Conservation (phyloP, 2,797 vertebrate genomes). For the Esox lucius region DNA sequence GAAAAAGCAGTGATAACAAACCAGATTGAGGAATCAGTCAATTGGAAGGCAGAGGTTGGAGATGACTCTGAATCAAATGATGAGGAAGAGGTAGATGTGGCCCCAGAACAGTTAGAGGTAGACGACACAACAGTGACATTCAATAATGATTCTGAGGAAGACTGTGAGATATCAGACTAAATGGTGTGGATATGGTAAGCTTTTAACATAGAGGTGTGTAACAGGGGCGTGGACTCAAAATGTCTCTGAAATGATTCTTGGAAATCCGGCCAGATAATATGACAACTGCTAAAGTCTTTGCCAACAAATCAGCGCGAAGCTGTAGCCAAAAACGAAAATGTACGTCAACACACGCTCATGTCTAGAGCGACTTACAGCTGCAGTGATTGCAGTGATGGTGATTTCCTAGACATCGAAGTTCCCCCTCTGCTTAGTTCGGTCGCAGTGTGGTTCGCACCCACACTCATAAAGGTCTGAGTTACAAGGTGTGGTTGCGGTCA, state of each 20-base stretch:
- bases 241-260: constrained; percentile 15
- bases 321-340: no score
- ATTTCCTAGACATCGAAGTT: constrained; percentile 59
- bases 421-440: constrained; percentile 52
- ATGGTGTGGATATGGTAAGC: constrained; percentile 64
- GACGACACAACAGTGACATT: constrained; percentile 43
- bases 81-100: constrained; percentile 1
- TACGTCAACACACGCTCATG: no score
- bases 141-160: constrained; percentile 54
- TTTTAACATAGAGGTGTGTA: constrained; percentile 50
- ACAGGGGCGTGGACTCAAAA: constrained; percentile 48
- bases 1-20: constrained; percentile 44
- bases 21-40: constrained; percentile 27
- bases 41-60: constrained; percentile 37
- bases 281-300: not conserved
- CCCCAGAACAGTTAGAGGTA: constrained; percentile 17
- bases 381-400: no score
- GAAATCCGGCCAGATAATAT: not conserved
- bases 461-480: constrained; percentile 29
- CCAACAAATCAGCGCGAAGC: not conserved
- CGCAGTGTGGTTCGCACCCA: constrained; percentile 50
- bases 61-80: constrained; percentile 24
- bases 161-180: constrained; percentile 64
- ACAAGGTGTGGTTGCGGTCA: constrained; percentile 28
- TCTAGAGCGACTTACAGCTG: no score